These are phyloP conservation scores for Conus canariensis DNA, from an alignment of 2,888 invertebrate genomes.

Conservation along the genomic window DNA sequence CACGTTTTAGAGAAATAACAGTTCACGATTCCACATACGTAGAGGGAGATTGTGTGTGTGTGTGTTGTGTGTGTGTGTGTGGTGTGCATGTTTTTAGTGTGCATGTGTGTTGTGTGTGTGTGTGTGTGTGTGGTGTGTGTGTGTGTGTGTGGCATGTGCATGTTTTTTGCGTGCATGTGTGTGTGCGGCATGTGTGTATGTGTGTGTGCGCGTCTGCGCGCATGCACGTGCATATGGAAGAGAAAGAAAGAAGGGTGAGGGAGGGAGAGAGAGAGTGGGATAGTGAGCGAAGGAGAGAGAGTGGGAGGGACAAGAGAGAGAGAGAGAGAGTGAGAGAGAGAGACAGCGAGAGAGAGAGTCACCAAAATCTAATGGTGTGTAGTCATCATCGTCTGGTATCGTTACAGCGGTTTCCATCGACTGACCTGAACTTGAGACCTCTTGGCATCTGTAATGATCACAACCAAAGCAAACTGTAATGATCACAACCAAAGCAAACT, in stretches of 20 bases:
- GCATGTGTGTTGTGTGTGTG: too few relatives aligned
- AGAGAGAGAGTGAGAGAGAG: neutral
- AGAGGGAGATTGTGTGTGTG: neutral
- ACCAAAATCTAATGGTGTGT: constrained; percentile 31
- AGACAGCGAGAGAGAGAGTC: neutral
- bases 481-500: neutral
- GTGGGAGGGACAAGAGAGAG: neutral
- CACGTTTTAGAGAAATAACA: too few relatives aligned
- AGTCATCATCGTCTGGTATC: constrained; percentile 45
- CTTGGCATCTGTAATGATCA: constrained; percentile 62
- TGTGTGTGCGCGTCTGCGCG: neutral
- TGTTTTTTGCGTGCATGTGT: too few relatives aligned
- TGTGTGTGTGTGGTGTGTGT: too few relatives aligned
- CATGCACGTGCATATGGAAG: neutral
- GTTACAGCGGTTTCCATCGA: constrained; percentile 47
- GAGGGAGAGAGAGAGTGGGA: too few relatives aligned
- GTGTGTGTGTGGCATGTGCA: too few relatives aligned
- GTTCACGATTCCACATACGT: too few relatives aligned
- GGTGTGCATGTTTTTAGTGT: too few relatives aligned
- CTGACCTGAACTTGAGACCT: constrained; percentile 71
- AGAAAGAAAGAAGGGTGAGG: too few relatives aligned
- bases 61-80: neutral
- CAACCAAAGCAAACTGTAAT: neutral
- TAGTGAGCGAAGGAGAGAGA: neutral
- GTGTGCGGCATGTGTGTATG: neutral